Evolutionary conservation across 2,888 invertebrate genomes (phyloP), one percentile per base, ranked within the genome.

Genomic region (Lacanobia oleracea): DNA sequence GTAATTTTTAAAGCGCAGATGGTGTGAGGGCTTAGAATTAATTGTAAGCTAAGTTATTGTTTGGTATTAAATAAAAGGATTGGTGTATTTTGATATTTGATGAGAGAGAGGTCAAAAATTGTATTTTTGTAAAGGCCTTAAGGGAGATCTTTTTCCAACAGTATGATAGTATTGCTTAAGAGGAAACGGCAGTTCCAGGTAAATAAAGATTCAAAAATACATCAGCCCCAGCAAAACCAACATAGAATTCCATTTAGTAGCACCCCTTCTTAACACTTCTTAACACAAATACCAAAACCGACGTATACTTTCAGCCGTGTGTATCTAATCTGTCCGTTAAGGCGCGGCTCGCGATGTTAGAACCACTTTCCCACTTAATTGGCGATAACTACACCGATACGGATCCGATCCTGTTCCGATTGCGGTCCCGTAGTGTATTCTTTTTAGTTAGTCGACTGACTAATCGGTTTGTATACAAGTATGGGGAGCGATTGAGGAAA

Each of bases 331-430:
- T 64, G 71, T 61, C 68, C n/a, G 72, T 61, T 62, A 77, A 72
- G 65, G 72, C 69, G 67, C 77, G 67, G 60, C 72, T 48, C 50
- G 67, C 73, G 68, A 79, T 74, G 81, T 82, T 75, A 73, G 68
- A 79, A 79, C 76, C 78, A 82, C 77, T 82, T 83, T 77, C 76
- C 67, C 86, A 82, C 83, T 88, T 91, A 90, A 91, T 91, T 90
- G 88, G 82, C 85, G 91, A 91, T 90, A 90, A 88, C 89, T 88
- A 85, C 86, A 77, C 66, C 81, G 86, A 87, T 86, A 85, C 84
- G 67, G 65, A 80, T 18, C 21, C 75, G 66, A 72, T 50, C 66
- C 66, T 33, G 84, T 87, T 88, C 90, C 87, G 89, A 88, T 89
- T 86, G 86, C 85, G 67, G 85, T 86, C 77, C 86, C 81, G 80